Conservation (phyloP, 1,140 invertebrate genomes). For the Pachypeltis micranthus region DNA sequence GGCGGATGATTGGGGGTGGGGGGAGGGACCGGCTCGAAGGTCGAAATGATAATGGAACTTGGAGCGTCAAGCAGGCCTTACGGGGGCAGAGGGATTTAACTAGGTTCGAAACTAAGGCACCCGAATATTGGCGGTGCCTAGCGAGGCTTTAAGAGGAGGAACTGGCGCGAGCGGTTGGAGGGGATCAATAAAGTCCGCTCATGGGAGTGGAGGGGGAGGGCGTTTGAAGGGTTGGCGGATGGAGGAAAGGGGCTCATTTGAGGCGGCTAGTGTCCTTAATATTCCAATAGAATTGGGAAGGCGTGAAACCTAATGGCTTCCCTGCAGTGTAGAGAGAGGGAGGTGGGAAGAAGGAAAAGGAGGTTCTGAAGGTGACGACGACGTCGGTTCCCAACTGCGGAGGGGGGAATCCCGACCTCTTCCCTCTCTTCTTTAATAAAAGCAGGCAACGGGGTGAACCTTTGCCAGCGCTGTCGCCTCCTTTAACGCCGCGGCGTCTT, state of each 20-base stretch:
- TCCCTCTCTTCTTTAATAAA: not conserved
- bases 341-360: no score
- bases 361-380: no score
- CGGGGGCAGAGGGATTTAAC: no score
- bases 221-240: not conserved
- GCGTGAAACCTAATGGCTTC: not conserved
- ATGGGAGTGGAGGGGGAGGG: not conserved
- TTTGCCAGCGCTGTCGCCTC: no score
- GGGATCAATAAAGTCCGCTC: constrained; percentile 1
- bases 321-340: not conserved
- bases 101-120: not conserved
- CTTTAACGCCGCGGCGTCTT: no score
- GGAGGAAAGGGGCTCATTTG: not conserved
- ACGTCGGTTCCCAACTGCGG: no score
- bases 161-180: not conserved
- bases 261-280: not conserved
- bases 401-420: not conserved
- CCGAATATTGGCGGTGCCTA: no score
- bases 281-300: constrained; percentile 3
- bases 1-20: no score
- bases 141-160: no score
- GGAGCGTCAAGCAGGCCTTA: not conserved
- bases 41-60: constrained; percentile 10
- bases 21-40: no score
- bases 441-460: not conserved